phyloP scores from a whole-genome alignment of 2,113 vertebrate genomes.

The Bubo scandiacus region DNA sequence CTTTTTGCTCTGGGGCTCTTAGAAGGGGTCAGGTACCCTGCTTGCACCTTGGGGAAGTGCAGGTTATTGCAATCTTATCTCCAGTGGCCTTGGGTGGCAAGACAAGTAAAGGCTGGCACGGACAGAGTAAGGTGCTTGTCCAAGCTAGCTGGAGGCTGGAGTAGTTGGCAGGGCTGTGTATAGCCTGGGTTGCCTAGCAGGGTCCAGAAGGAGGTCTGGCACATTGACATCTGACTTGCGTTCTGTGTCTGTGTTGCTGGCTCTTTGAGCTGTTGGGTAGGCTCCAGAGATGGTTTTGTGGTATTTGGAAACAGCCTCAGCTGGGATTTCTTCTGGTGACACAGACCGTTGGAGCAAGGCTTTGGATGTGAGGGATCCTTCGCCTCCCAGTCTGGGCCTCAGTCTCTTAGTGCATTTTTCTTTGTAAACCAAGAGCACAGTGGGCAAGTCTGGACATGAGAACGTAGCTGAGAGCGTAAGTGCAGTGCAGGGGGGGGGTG shows the following conservation, averaged over 20 bases:
- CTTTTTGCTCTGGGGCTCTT: not conserved
- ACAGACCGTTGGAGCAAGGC: not conserved
- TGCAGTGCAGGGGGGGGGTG: not conserved
- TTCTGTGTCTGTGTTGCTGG: not conserved
- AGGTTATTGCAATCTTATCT: not conserved
- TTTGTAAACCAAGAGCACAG: not conserved
- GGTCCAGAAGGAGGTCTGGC: not conserved
- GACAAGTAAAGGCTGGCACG: not conserved
- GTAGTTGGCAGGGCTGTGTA: not conserved
- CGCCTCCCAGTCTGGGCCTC: not conserved
- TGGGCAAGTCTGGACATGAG: constrained; percentile 27
- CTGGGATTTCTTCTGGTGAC: not conserved
- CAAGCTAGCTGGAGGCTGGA: not conserved
- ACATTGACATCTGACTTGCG: not conserved
- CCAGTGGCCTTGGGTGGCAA: not conserved
- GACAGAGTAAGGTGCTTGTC: not conserved
- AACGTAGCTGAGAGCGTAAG: not conserved
- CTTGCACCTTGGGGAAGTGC: not conserved
- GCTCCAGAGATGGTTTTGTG: not conserved
- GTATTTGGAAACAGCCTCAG: not conserved
- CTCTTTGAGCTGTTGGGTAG: not conserved
- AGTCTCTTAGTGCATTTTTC: not conserved
- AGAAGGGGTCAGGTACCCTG: not conserved
- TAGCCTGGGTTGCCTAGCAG: not conserved
- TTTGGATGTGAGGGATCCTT: not conserved